A percentile compares a stretch with the other conserved stretches of the same genome.
Conservation (phyloP, 2,113 vertebrate genomes). For the Cichladusa arquata region DNA sequence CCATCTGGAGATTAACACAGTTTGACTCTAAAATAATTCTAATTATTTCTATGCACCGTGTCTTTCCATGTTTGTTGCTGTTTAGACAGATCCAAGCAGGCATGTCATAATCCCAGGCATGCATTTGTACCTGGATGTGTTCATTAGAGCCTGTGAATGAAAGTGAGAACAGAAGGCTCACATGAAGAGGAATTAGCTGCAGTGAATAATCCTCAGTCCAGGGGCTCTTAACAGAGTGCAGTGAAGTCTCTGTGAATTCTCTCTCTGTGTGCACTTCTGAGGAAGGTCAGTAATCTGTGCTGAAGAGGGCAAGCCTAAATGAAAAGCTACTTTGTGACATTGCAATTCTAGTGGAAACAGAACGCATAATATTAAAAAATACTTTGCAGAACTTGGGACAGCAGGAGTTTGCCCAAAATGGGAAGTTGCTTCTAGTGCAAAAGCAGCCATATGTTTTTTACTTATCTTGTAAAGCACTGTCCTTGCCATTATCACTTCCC, state of each 20-base stretch:
- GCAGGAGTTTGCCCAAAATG: not conserved
- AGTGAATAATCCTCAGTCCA: not conserved
- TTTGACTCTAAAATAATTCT: not conserved
- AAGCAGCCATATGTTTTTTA: not conserved
- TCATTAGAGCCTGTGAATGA: not conserved
- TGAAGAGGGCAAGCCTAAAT: not conserved
- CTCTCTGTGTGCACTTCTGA: not conserved
- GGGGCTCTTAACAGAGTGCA: not conserved
- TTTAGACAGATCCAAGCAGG: not conserved
- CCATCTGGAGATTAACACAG: not conserved
- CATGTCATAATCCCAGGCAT: not conserved
- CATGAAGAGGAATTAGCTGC: not conserved
- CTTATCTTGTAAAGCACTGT: not conserved
- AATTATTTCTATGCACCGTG: not conserved
- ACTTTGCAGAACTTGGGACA: not conserved
- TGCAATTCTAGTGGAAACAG: not conserved
- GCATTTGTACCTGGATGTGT: not conserved
- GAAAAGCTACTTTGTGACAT: not conserved
- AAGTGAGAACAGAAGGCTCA: not conserved
- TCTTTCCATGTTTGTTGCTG: not conserved
- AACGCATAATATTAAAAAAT: not conserved
- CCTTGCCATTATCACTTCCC: not conserved
- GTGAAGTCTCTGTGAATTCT: not conserved
- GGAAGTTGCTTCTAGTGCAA: not conserved
- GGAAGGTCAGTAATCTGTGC: not conserved